Evolutionary conservation across 2,888 invertebrate species (phyloP).

Genomic region (Yponomeuta evonymella): DNA sequence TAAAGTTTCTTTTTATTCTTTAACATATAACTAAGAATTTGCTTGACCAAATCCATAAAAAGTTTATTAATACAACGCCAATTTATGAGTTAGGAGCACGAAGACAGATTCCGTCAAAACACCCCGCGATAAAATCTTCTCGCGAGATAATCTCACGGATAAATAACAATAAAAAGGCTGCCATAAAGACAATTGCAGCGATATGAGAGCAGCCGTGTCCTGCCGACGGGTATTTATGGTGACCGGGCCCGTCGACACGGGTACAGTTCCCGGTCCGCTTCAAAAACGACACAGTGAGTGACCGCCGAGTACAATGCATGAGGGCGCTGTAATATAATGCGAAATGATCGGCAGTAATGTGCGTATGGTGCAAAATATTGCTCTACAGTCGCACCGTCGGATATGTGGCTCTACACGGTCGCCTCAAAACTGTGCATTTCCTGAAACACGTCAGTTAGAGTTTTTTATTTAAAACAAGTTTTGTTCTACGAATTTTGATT

Average conservation of each 20-base stretch:
- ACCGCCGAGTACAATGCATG: slow-evolving; percentile 34
- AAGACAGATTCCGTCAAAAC: not conserved
- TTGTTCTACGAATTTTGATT: not conserved
- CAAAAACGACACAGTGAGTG: slow-evolving; percentile 10
- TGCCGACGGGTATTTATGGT: slow-evolving; percentile 54
- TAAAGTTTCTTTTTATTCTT: no score
- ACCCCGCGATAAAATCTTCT: slow-evolving; percentile 8
- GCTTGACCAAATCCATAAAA: no score
- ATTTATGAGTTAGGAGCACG: no score
- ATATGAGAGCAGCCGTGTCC: slow-evolving; percentile 50
- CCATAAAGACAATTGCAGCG: slow-evolving; percentile 69
- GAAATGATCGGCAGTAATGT: slow-evolving; percentile 65
- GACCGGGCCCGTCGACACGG: slow-evolving; percentile 29
- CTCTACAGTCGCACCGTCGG: slow-evolving; percentile 27
- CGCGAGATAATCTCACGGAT: slow-evolving; percentile 43
- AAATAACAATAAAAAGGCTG: slow-evolving; percentile 59
- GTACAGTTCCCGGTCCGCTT: not conserved
- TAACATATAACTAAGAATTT: no score
- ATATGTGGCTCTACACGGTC: slow-evolving; percentile 35
- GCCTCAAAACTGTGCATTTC: not conserved
- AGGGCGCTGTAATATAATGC: slow-evolving; percentile 54
- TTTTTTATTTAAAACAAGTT: not conserved
- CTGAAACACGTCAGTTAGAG: not conserved
- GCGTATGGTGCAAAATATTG: slow-evolving; percentile 59
- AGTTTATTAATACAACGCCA: no score